Percentiles rank a stretch among this genome's conserved stretches.
Conservation (phyloP, 2,888 invertebrate genomes). For the Lepidochrysops patricia region DNA sequence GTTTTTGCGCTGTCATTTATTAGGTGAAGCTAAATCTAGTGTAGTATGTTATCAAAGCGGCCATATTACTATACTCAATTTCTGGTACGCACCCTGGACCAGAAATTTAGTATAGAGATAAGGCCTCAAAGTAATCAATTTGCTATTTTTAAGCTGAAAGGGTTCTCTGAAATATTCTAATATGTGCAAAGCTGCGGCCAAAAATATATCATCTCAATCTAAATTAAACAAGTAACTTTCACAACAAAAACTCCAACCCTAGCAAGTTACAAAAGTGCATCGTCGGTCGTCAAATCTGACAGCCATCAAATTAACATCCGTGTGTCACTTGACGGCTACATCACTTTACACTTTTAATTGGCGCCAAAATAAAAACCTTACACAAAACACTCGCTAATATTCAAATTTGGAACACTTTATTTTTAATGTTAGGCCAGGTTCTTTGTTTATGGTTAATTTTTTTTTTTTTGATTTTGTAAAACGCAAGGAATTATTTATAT, state of each 20-base stretch:
- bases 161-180: too few species aligned
- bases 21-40: too few species aligned
- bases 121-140: too few species aligned
- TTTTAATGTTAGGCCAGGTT: background rate
- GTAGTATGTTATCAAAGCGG: too few species aligned
- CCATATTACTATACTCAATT: background rate
- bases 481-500: background rate
- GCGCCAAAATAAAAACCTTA: constrained; percentile 37
- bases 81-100: too few species aligned
- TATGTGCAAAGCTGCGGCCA: too few species aligned
- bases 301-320: constrained; percentile 58
- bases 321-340: constrained; percentile 46
- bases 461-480: background rate
- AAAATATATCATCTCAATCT: too few species aligned
- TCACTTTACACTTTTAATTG: constrained; percentile 52
- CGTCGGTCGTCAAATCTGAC: constrained; percentile 30
- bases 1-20: too few species aligned
- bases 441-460: background rate
- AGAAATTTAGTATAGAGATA: too few species aligned
- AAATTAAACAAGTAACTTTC: too few species aligned
- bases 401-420: constrained; percentile 16
- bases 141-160: too few species aligned
- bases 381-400: constrained; percentile 2
- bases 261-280: constrained; percentile 13
- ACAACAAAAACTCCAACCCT: constrained; percentile 1